phyloP scores from a whole-genome alignment of 2,113 vertebrate species.

The human (Homo sapiens) region DNA sequence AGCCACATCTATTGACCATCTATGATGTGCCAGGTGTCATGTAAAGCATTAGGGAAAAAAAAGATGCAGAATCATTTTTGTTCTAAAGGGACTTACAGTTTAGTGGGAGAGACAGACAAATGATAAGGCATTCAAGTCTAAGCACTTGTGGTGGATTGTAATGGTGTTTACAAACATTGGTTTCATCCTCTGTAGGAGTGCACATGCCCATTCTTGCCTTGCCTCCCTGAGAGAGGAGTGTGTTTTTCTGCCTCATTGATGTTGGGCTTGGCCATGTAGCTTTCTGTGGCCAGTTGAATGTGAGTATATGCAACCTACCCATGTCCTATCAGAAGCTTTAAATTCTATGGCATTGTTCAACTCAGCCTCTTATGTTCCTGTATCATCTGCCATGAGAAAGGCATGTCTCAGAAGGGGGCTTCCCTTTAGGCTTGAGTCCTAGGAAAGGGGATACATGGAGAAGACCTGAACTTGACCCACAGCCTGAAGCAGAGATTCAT shows the following conservation, averaged over 20 bases:
- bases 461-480: not conserved
- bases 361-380: not conserved
- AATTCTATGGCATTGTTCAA: not conserved
- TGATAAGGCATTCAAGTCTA: not conserved
- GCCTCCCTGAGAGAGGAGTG: not conserved
- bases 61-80: not conserved
- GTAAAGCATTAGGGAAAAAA: not conserved
- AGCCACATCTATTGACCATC: not conserved
- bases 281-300: not conserved
- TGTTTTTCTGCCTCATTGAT: not conserved
- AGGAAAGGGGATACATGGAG: not conserved
- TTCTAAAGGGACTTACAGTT: not conserved
- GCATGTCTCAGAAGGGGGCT: not conserved
- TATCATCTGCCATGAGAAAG: not conserved
- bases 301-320: not conserved
- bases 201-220: rapidly evolving
- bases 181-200: not conserved
- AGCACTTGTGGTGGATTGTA: not conserved
- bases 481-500: not conserved
- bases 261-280: not conserved
- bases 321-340: not conserved
- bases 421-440: not conserved
- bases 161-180: not conserved
- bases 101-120: not conserved
- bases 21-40: not conserved